A percentile compares a stretch with the other conserved stretches of the same genome.
phyloP scores from a whole-genome alignment of 2,888 invertebrate genomes.

The Horisme vitalbata region DNA sequence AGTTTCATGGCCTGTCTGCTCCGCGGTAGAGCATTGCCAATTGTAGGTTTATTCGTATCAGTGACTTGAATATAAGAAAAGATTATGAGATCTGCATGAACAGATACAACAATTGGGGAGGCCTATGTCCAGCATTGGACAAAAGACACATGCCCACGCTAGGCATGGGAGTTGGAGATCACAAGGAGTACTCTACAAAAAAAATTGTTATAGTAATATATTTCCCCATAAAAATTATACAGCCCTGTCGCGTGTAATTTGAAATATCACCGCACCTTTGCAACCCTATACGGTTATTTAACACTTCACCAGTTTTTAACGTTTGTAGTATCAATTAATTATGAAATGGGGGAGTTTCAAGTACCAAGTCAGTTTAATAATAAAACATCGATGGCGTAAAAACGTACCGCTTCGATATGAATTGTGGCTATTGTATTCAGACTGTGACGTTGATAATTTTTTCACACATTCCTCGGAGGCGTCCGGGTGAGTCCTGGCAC shows the following conservation, averaged over 20 bases:
- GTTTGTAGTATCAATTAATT: conserved; percentile 72
- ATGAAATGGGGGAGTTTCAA: conserved; percentile 47
- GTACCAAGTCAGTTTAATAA: conserved; percentile 40
- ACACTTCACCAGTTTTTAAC: conserved; percentile 66
- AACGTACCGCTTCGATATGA: conserved; percentile 28
- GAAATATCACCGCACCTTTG: conserved; percentile 31
- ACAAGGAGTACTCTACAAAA: not conserved
- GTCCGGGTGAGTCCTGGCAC: conserved; percentile 44
- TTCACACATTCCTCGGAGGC: conserved; percentile 71
- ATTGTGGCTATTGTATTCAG: conserved; percentile 35
- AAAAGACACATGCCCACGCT: not conserved
- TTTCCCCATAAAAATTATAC: not conserved
- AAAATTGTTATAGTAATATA: not conserved
- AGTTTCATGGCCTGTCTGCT: conserved; percentile 15
- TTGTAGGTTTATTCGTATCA: not conserved
- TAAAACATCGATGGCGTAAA: conserved; percentile 51
- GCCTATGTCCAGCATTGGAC: too few species aligned
- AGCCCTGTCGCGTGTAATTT: conserved; percentile 23
- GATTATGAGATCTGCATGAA: too few species aligned
- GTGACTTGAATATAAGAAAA: too few species aligned
- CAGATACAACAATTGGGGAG: too few species aligned
- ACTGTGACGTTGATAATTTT: conserved; percentile 54
- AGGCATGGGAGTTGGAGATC: too few species aligned
- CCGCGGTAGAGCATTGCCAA: conserved; percentile 12
- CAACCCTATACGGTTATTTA: conserved; percentile 45